Percentiles rank a stretch among this genome's conserved stretches.
Conservation (phyloP, 1,140 invertebrate species). For the Drosophila neocordata region DNA sequence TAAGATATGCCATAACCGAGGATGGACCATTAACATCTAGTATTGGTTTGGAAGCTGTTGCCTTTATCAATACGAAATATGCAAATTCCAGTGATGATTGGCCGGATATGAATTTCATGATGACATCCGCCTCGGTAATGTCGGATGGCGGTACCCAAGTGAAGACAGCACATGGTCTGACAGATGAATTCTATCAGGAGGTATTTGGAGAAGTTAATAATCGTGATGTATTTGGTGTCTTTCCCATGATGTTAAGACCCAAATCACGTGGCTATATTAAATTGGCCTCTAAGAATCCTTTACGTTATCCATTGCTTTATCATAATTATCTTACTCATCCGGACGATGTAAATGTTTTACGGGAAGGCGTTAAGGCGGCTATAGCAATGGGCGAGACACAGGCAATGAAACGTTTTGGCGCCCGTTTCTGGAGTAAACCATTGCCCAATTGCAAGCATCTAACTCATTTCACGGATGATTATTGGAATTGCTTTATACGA, state of each 20-base stretch:
- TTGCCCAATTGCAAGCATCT: slow-evolving; percentile 92
- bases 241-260: slow-evolving; percentile 94
- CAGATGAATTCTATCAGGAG: slow-evolving; percentile 90
- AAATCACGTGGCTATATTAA: slow-evolving; percentile 92
- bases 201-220: slow-evolving; percentile 88
- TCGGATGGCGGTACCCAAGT: slow-evolving; percentile 88
- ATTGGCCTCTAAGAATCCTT: slow-evolving; percentile 90
- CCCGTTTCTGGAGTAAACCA: slow-evolving; percentile 88
- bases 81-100: slow-evolving; percentile 92
- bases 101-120: slow-evolving; percentile 95
- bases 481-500: slow-evolving; percentile 91
- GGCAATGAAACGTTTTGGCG: slow-evolving; percentile 89
- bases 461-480: slow-evolving; percentile 90
- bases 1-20: slow-evolving; percentile 90
- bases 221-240: slow-evolving; percentile 90
- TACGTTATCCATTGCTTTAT: slow-evolving; percentile 91
- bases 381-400: slow-evolving; percentile 90
- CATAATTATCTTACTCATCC: slow-evolving; percentile 94
- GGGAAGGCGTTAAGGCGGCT: slow-evolving; percentile 93
- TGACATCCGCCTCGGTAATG: slow-evolving; percentile 90
- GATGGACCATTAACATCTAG: slow-evolving; percentile 92
- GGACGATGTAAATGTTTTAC: slow-evolving; percentile 89
- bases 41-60: slow-evolving; percentile 92
- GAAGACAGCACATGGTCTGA: slow-evolving; percentile 90
- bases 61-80: slow-evolving; percentile 94